A percentile compares a stretch with the other conserved stretches of the same genome.
These are phyloP conservation scores for Lasiommata megera DNA, from an alignment of 2,888 invertebrate genomes.

Conservation along the genomic window DNA sequence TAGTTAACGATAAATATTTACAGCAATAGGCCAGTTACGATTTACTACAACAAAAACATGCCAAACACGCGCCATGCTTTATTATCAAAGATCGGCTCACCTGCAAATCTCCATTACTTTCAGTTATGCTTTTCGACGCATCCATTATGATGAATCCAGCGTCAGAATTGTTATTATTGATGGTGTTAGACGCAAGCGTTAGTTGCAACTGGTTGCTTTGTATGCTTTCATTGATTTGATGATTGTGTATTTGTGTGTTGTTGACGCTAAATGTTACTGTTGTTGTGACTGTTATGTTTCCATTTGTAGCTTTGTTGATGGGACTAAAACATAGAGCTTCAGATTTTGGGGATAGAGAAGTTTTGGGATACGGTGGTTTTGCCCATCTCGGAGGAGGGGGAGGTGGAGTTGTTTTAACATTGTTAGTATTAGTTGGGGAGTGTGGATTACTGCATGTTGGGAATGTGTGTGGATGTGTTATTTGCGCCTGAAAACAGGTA, in stretches of 20 bases:
- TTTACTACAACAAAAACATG: conserved; percentile 36
- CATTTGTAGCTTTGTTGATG: conserved; percentile 76
- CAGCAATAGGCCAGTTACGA: conserved; percentile 33
- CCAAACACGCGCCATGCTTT: conserved; percentile 45
- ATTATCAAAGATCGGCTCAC: conserved; percentile 49
- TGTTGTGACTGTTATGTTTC: conserved; percentile 91
- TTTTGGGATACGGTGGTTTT: conserved; percentile 84
- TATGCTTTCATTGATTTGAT: conserved; percentile 75
- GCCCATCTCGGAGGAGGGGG: conserved; percentile 93
- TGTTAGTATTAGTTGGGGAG: conserved; percentile 61
- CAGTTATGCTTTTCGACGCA: conserved; percentile 55
- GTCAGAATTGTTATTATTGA: conserved; percentile 69
- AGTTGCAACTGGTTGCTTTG: conserved; percentile 74
- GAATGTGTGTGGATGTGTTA: conserved; percentile 78
- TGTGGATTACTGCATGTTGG: conserved; percentile 64
- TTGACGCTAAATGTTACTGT: conserved; percentile 92
- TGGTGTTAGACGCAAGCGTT: conserved; percentile 77
- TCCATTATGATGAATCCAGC: conserved; percentile 62
- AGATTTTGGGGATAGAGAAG: conserved; percentile 69
- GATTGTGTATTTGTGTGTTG: conserved; percentile 77
- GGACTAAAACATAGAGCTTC: conserved; percentile 67
- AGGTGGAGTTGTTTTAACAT: conserved; percentile 84
- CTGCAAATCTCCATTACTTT: conserved; percentile 66
- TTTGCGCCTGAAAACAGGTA: conserved; percentile 79
- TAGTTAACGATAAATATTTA: conserved; percentile 36